Conservation (phyloP, 2,888 invertebrate genomes). For the Tenthredo mesomela region DNA sequence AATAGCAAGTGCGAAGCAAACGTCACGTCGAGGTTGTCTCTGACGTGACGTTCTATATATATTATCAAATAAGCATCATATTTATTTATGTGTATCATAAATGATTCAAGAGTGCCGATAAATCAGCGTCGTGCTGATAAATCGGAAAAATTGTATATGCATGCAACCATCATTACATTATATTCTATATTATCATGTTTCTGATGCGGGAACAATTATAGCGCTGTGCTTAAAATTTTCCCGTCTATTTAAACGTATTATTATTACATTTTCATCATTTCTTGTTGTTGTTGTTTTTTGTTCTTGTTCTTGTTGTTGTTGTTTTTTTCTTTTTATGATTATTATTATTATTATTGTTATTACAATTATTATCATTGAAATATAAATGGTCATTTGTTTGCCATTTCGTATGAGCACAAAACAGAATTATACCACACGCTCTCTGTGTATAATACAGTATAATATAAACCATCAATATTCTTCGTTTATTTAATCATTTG, state of each 20-base stretch:
- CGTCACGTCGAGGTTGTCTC: constrained; percentile 72
- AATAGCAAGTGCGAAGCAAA: constrained; percentile 71
- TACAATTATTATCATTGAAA: constrained; percentile 23
- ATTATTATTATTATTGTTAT: constrained; percentile 32
- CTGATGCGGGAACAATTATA: constrained; percentile 59
- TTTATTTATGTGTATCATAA: constrained; percentile 63
- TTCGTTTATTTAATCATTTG: constrained; percentile 36
- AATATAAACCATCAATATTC: constrained; percentile 15
- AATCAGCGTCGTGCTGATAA: constrained; percentile 66
- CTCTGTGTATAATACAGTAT: background rate
- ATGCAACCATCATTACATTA: constrained; percentile 69
- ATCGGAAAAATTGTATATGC: constrained; percentile 62
- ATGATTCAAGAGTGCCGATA: constrained; percentile 65
- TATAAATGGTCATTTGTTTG: constrained; percentile 23
- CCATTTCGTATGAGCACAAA: constrained; percentile 29
- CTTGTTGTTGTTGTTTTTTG: background rate
- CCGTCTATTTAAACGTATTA: constrained; percentile 53
- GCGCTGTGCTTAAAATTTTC: constrained; percentile 66
- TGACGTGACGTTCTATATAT: constrained; percentile 50
- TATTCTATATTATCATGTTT: constrained; percentile 57
- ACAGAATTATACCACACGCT: constrained; percentile 28
- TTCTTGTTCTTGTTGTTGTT: constrained; percentile 48
- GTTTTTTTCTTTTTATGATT: background rate
- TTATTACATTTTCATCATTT: constrained; percentile 16
- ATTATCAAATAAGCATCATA: constrained; percentile 57